Evolutionary conservation across 1,140 invertebrate species (phyloP), one percentile per base, ranked within the genome.

Genomic region (Euschistus heros): DNA sequence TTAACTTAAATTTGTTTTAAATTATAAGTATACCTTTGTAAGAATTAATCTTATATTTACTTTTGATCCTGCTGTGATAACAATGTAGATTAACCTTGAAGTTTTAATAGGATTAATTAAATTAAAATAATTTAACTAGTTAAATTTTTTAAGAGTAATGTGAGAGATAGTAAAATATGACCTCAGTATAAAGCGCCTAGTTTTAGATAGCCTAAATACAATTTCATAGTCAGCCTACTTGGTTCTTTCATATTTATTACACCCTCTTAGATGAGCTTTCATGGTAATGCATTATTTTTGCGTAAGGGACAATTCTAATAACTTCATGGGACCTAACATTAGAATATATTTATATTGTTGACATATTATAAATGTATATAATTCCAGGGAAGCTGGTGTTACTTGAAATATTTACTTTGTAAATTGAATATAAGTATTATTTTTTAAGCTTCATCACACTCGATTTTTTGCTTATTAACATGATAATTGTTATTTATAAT

Each of bases 261-360:
- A 27, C 17, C 6, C 59, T 2, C 13, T 61, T 42, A 44, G 42
- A 61, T 37, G 27, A 61, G 59, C 59, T 61, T 61, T 61, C 22
- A 61, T 44, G 59, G 17, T 37, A 61, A 61, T 42, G 59, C 15
- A 42, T 44, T 61, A 61, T 61, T 42, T 61, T 37, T 42, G 42
- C 59, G 30, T n/a, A 20, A 18, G n/a, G 33, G 42, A 61, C 30
- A 42, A 61, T 61, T 61, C 30, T 61, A 61, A 61, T 61, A 61
- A 61, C 30, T 61, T 61, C 37, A 61, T 61, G 59, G 59, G 59
- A 61, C 59, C 59, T 61, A 61, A 61, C 18, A n/a, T 42, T 61
- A 61, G 59, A 42, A 37, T 61, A 37, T 61, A 61, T 42, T 61
- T 61, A 44, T 61, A 61, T 18, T 44, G 42, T 61, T 61, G 42